Evolutionary conservation across 1,140 invertebrate species (phyloP).

Genomic region (Babylonia areolata): DNA sequence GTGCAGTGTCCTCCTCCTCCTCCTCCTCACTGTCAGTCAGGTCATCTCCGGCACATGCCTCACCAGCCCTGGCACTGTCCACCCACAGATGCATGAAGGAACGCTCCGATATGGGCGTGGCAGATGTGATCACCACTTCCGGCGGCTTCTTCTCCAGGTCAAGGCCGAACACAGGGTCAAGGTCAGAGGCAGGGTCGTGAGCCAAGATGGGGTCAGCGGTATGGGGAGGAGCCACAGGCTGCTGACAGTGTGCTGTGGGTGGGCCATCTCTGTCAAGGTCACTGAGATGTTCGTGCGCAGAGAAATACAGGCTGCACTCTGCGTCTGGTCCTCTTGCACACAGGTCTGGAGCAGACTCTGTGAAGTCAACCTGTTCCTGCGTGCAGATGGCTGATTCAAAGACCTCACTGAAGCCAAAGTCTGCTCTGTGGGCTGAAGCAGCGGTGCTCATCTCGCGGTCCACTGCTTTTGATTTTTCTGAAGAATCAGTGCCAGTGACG

Average conservation of each 20-base stretch:
- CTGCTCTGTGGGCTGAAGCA: not conserved
- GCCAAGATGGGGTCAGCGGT: not conserved
- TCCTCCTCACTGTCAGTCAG: not conserved
- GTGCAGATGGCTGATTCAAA: not conserved
- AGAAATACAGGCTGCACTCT: not conserved
- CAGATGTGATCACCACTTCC: slow-evolving; percentile 3
- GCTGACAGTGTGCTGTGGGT: not conserved
- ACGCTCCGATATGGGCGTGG: not conserved
- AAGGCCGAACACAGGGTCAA: not conserved
- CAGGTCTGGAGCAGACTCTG: not conserved
- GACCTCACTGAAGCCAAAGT: not conserved
- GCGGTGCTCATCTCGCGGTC: too few relatives aligned
- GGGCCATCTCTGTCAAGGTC: not conserved
- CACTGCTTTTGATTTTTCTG: too few relatives aligned
- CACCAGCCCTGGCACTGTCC: not conserved
- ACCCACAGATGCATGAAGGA: not conserved
- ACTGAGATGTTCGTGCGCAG: not conserved
- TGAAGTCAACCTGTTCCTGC: not conserved
- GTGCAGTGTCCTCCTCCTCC: not conserved
- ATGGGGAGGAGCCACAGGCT: not conserved
- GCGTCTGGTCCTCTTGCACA: not conserved
- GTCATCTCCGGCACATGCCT: not conserved
- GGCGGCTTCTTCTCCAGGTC: not conserved
- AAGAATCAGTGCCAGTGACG: too few relatives aligned
- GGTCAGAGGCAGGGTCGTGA: not conserved